These are phyloP conservation scores for Onychostruthus taczanowskii DNA, from an alignment of 2,113 vertebrate genomes.

Conservation along the genomic window DNA sequence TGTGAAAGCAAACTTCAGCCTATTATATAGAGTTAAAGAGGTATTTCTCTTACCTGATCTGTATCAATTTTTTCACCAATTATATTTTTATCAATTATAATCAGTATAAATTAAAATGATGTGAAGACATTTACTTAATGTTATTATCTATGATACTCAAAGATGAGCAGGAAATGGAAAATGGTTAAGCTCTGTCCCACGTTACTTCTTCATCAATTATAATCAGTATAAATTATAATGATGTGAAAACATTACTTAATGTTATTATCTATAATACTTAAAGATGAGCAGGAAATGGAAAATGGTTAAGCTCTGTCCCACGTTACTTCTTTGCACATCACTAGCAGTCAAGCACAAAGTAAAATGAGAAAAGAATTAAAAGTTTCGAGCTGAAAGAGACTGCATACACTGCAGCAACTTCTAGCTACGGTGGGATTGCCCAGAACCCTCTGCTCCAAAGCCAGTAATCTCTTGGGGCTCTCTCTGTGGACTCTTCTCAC, in stretches of 20 bases:
- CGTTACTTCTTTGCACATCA: background rate
- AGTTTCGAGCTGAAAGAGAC: background rate
- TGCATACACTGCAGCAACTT: background rate
- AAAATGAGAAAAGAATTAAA: background rate
- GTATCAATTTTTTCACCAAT: background rate
- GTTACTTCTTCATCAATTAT: background rate
- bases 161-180: background rate
- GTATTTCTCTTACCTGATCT: background rate
- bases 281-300: background rate
- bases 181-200: background rate
- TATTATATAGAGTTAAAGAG: background rate
- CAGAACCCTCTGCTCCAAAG: background rate
- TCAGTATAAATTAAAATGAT: background rate
- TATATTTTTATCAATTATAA: background rate
- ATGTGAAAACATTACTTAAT: background rate
- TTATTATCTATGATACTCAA: background rate
- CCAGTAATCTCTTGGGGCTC: background rate
- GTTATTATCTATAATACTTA: background rate
- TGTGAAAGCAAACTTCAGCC: background rate
- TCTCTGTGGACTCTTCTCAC: background rate
- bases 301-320: background rate
- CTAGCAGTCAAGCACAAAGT: background rate
- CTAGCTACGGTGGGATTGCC: background rate
- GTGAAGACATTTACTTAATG: background rate
- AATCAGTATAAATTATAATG: background rate